Conservation (phyloP, 2,113 vertebrate genomes). For the Salvelinus sp. region DNA sequence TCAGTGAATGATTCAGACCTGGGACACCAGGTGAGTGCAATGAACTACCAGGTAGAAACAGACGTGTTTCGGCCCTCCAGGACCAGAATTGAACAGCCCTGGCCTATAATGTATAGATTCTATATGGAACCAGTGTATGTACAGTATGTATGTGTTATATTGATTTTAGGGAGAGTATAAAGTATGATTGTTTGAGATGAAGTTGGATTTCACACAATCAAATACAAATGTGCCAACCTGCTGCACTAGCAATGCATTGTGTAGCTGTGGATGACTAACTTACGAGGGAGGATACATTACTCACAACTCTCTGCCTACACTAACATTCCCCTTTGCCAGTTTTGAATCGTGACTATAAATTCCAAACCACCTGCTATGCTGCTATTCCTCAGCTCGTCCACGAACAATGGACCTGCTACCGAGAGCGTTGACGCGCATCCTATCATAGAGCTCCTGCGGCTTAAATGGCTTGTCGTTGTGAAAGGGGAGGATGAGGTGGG, state of each 20-base stretch:
- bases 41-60: too few relatives aligned
- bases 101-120: conserved; percentile 8
- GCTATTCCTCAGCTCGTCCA: neutral
- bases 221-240: too few relatives aligned
- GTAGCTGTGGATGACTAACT: too few relatives aligned
- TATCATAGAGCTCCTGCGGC: neutral
- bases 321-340: neutral
- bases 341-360: neutral
- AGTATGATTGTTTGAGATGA: neutral
- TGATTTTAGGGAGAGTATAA: conserved; percentile 15
- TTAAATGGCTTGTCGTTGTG: neutral
- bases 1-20: too few relatives aligned
- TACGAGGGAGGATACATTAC: too few relatives aligned
- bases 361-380: neutral
- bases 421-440: neutral
- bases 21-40: too few relatives aligned
- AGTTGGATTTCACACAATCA: neutral
- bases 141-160: conserved; percentile 27
- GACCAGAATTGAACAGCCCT: too few relatives aligned
- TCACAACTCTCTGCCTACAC: neutral
- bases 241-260: too few relatives aligned
- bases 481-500: neutral
- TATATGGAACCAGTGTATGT: conserved; percentile 20
- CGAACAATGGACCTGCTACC: neutral
- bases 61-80: too few relatives aligned